These are phyloP conservation scores for Haemorhous mexicanus DNA, from an alignment of 2,113 vertebrate species.

Conservation along the genomic window DNA sequence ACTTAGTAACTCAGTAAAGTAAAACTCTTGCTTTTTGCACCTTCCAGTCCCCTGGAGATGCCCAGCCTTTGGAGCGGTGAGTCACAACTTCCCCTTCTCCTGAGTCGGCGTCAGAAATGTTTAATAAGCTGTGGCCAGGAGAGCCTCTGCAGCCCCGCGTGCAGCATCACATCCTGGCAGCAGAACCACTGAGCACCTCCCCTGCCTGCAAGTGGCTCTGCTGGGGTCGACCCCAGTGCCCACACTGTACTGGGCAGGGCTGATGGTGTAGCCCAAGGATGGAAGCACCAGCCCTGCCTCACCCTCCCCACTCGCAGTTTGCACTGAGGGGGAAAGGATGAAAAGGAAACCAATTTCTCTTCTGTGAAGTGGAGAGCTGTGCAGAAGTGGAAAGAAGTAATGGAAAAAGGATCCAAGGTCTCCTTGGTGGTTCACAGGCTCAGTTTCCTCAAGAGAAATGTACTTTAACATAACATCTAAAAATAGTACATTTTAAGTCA, in stretches of 20 bases:
- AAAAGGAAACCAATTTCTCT: neutral
- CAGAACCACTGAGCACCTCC: neutral
- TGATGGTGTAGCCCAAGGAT: neutral
- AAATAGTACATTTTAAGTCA: neutral
- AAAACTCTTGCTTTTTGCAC: constrained; percentile 35
- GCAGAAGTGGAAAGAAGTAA: neutral
- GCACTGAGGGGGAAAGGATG: neutral
- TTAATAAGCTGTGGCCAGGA: neutral
- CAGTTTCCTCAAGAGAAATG: neutral
- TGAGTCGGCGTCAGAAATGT: neutral
- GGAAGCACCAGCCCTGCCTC: neutral
- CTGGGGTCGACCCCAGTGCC: neutral
- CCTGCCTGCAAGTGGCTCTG: neutral
- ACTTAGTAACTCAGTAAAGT: constrained; percentile 44
- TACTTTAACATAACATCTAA: neutral
- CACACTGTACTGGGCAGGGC: neutral
- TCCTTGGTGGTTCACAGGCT: neutral
- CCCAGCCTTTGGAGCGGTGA: neutral
- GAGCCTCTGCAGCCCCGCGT: neutral
- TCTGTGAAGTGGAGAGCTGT: neutral
- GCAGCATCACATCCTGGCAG: neutral
- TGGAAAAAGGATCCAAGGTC: neutral
- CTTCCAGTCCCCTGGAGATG: neutral
- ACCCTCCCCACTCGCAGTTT: neutral
- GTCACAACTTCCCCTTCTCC: neutral